Percentiles rank a stretch among this genome's conserved stretches.
phyloP scores from a whole-genome alignment of 2,113 vertebrate genomes.

The Hypomesus transpacificus region DNA sequence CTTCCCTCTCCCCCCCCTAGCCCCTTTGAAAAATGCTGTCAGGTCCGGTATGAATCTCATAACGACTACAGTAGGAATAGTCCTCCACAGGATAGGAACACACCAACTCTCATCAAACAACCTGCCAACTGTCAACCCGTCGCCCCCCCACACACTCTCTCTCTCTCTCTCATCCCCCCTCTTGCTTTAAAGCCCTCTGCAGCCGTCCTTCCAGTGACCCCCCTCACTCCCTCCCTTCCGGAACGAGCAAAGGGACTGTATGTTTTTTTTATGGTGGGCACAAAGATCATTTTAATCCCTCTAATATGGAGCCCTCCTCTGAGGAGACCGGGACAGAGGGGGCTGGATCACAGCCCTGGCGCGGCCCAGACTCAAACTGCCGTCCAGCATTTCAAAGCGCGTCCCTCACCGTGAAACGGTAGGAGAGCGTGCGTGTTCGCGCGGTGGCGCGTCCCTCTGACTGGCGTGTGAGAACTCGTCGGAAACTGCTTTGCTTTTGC shows the following conservation, averaged over 20 bases:
- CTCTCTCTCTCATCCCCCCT: background rate
- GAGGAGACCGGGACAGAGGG: background rate
- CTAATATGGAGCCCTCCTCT: background rate
- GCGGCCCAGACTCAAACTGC: background rate
- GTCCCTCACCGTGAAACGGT: constrained; percentile 3
- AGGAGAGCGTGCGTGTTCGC: background rate
- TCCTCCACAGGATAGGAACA: too few relatives aligned
- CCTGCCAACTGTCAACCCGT: too few relatives aligned
- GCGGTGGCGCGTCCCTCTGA: too few relatives aligned
- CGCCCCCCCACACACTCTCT: background rate
- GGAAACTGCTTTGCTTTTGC: too few relatives aligned
- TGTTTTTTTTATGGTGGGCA: too few relatives aligned
- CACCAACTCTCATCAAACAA: too few relatives aligned
- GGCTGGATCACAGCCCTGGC: constrained; percentile 13
- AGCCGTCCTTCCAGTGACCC: background rate
- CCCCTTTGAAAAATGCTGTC: too few relatives aligned
- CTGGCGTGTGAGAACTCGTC: too few relatives aligned
- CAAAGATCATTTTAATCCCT: too few relatives aligned
- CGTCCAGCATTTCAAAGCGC: background rate
- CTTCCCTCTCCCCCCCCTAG: too few relatives aligned
- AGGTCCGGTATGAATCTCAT: too few relatives aligned
- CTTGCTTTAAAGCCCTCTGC: background rate
- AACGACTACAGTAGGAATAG: too few relatives aligned
- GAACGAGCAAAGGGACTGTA: background rate
- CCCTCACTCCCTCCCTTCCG: background rate